Base-by-base conservation (phyloP, 2,113 vertebrate genomes). In the Speoplatyrhinus poulsoni region DNA sequence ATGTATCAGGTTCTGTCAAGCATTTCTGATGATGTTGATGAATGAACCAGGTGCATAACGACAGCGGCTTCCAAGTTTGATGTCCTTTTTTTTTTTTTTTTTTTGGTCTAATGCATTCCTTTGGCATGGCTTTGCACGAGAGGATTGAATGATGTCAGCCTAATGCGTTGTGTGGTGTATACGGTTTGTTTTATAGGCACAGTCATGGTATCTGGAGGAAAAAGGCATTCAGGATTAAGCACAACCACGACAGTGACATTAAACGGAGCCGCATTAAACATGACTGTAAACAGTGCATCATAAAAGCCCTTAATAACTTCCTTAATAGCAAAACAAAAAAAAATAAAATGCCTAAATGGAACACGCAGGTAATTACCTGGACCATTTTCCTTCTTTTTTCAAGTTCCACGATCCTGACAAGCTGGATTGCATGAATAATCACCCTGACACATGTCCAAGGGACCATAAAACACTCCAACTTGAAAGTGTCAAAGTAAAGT, bases 401-500 rank as follows among this genome's bases (percentile, higher is more conserved):
- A 56, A 17, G 54, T 16, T 7, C 49, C 61, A 41, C 69, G 72
- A 58, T 74, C 65, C 10, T 64, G 74, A 82, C 77, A 74, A 69
- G 64, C 49, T 47, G 68, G 67, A 81, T 82, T 80, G 62, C n/a
- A 63, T 78, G 74, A 88, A 80, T 81, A 76, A 88, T 86, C 62
- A 78, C 48, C 72, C 67, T 75, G 79, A 81, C 79, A 65, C 55
- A 0, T 66, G 54, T 81, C 77, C 83, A 87, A 82, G 68, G 71
- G 72, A 70, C 60, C 79, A 81, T 88, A 72, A 82, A 85, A 75
- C 68, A 55, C 58, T 79, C 66, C 61, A 79, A 88, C 70, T 81
- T 83, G 57, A 85, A 87, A 83, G 83, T 83, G 84, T 85, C 83
- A 90, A 89, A 87, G 85, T 80, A 82, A 91, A 87, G 85, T 88